These are phyloP conservation scores for Rhyzopertha dominica DNA, from an alignment of 1,140 invertebrate species.

Conservation along the genomic window DNA sequence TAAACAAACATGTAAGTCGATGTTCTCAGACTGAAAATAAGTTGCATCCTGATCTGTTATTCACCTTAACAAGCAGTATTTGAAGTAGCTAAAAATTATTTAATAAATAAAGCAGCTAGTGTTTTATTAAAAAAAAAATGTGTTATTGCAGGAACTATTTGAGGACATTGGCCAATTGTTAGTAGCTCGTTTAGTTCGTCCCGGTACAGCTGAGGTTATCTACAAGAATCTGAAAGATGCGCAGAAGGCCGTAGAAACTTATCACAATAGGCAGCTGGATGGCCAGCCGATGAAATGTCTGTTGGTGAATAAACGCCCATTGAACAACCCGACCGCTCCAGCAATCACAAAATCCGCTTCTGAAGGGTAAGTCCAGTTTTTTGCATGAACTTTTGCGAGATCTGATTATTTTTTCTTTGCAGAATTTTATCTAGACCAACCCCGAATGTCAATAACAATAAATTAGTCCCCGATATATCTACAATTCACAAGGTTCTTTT, in stretches of 20 bases:
- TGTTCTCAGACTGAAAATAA: no score
- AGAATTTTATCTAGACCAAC: conserved; percentile 11
- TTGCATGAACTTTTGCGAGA: conserved; percentile 4
- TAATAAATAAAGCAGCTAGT: no score
- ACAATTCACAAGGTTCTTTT: conserved; percentile 46
- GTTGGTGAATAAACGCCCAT: conserved; percentile 64
- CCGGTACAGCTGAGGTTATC: conserved; percentile 84
- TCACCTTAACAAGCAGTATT: no score
- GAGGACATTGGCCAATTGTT: conserved; percentile 84
- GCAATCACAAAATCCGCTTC: conserved; percentile 39
- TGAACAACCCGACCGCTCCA: conserved; percentile 54
- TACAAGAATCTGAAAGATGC: conserved; percentile 82
- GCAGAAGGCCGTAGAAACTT: conserved; percentile 81
- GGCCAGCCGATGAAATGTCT: conserved; percentile 79
- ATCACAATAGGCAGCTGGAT: conserved; percentile 86
- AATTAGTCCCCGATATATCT: conserved; percentile 41
- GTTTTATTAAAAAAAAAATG: no score
- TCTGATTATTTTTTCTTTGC: conserved; percentile 16
- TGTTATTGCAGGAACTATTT: conserved; percentile 71
- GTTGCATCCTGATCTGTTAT: no score
- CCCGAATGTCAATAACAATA: conserved; percentile 29
- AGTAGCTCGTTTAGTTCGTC: conserved; percentile 75
- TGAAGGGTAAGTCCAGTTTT: conserved; percentile 23
- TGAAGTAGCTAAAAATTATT: no score
- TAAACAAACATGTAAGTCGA: no score